Conservation (phyloP, 2,797 vertebrate genomes). For the Parauchenoglanis punctatus region DNA sequence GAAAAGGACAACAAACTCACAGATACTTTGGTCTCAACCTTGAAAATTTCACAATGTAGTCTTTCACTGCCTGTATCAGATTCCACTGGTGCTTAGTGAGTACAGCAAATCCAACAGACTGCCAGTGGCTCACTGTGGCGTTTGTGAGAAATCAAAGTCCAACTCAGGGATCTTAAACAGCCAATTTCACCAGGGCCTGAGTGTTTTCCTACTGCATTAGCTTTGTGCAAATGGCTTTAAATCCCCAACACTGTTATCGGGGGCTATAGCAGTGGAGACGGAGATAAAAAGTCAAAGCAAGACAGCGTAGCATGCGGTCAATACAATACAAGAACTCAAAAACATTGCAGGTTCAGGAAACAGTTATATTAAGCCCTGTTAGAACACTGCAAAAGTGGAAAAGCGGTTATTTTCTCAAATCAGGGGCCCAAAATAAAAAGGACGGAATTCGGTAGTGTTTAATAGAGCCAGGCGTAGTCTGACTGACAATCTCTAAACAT, state of each 20-base stretch:
- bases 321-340: not conserved
- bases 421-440: too few relatives aligned
- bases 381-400: not conserved
- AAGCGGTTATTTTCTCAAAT: not conserved
- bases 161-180: not conserved
- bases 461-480: not conserved
- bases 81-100: slow-evolving; percentile 4
- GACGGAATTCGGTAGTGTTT: not conserved
- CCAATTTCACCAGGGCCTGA: not conserved
- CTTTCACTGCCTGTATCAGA: not conserved
- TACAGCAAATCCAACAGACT: not conserved
- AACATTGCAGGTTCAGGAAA: not conserved
- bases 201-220: not conserved
- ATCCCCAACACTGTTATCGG: not conserved
- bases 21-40: not conserved
- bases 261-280: not conserved
- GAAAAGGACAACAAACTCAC: not conserved
- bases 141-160: not conserved
- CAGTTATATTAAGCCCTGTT: not conserved
- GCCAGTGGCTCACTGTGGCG: not conserved
- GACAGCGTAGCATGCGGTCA: not conserved
- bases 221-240: not conserved
- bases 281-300: not conserved
- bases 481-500: not conserved
- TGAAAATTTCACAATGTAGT: not conserved